Conservation (phyloP, 53 echinoderm and acorn worm species). For the Mesocentrotus franciscanus region DNA sequence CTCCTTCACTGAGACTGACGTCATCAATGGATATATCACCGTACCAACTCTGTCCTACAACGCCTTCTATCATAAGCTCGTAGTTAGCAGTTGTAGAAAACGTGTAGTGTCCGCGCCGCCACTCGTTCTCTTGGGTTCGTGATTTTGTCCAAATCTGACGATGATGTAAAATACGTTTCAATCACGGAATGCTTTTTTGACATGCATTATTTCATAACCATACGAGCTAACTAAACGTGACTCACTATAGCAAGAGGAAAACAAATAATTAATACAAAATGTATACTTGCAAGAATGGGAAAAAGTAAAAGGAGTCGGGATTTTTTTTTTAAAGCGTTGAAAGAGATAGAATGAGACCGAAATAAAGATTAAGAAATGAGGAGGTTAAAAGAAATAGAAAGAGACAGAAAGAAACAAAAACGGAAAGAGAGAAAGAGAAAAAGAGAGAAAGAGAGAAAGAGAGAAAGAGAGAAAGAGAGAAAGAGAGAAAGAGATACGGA, state of each 20-base stretch:
- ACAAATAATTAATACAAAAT: background rate
- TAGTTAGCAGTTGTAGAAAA: slow-evolving; percentile 39
- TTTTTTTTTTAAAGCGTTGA: no score
- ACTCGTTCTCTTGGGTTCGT: slow-evolving; percentile 67
- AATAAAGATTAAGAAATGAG: no score
- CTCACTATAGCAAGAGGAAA: background rate
- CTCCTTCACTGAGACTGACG: slow-evolving; percentile 49
- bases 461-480: background rate
- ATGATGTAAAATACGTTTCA: background rate
- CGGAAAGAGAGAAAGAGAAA: no score
- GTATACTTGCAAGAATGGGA: no score
- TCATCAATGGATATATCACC: slow-evolving; percentile 75
- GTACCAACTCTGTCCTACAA: slow-evolving; percentile 56
- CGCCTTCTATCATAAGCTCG: slow-evolving; percentile 71
- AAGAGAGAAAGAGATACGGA: no score
- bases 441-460: background rate
- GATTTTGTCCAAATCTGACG: slow-evolving; percentile 68
- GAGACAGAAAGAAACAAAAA: background rate
- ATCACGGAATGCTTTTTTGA: background rate
- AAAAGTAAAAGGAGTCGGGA: no score
- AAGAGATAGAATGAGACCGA: background rate
- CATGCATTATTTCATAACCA: background rate
- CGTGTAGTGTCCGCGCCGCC: slow-evolving; percentile 49
- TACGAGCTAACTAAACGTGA: no score
- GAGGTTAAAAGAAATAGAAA: background rate